phyloP scores from a whole-genome alignment of 1,140 invertebrate genomes.

The Aphelinus certus region DNA sequence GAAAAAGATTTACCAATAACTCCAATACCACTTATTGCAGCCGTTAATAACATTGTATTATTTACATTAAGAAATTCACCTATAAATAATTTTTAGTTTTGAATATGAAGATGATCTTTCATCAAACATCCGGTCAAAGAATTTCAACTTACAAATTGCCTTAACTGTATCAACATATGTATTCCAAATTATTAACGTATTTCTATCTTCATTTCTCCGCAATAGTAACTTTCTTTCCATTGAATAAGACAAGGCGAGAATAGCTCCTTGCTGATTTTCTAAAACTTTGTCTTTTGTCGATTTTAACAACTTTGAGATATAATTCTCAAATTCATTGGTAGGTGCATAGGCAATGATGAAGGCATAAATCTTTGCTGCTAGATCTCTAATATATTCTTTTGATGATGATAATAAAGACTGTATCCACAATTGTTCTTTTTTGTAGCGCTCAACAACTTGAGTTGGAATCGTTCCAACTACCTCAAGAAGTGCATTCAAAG shows the following conservation, averaged over 20 bases:
- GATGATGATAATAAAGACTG: constrained; percentile 73
- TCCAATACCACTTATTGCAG: constrained; percentile 75
- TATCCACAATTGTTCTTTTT: constrained; percentile 72
- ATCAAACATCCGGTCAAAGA: constrained; percentile 23
- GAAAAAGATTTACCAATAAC: constrained; percentile 73
- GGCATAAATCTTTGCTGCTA: constrained; percentile 75
- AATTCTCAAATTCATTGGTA: constrained; percentile 67
- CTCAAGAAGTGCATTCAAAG: constrained; percentile 79
- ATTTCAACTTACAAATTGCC: constrained; percentile 66
- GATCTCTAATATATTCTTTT: constrained; percentile 79
- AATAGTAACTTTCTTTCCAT: constrained; percentile 72
- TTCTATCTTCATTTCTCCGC: constrained; percentile 55
- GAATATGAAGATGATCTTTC: background rate
- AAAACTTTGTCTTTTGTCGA: constrained; percentile 69
- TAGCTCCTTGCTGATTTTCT: constrained; percentile 79
- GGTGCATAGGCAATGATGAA: constrained; percentile 70
- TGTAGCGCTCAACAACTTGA: constrained; percentile 68
- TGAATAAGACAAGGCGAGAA: constrained; percentile 74
- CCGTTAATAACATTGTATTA: constrained; percentile 69
- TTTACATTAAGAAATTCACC: constrained; percentile 70
- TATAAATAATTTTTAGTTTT: constrained; percentile 51
- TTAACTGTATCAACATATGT: constrained; percentile 67
- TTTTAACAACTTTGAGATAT: constrained; percentile 67
- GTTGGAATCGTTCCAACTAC: constrained; percentile 76
- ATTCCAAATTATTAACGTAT: constrained; percentile 63